Percentiles rank a stretch among this genome's conserved stretches.
phyloP scores from a whole-genome alignment of 2,113 vertebrate genomes.

The Falco punctatus region DNA sequence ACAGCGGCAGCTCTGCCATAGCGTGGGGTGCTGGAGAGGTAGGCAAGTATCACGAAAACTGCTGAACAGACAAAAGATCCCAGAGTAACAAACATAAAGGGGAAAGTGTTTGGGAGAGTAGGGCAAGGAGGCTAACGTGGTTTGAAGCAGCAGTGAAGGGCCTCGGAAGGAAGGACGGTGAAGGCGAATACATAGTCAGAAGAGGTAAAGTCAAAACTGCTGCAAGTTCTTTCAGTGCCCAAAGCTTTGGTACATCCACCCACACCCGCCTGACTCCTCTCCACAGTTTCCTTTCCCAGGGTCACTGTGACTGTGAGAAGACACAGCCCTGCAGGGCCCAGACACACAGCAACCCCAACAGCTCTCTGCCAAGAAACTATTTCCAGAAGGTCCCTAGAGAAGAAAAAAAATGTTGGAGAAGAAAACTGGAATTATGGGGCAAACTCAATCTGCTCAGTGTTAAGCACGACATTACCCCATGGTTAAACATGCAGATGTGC shows the following conservation, averaged over 20 bases:
- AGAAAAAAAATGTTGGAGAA: background rate
- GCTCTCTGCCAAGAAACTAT: background rate
- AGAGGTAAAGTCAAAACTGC: background rate
- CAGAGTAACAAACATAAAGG: background rate
- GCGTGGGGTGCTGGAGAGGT: background rate
- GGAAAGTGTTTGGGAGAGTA: background rate
- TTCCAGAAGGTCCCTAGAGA: background rate
- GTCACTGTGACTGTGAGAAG: background rate
- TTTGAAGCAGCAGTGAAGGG: background rate
- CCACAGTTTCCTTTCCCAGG: background rate
- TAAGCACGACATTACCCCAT: background rate
- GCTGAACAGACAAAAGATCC: background rate
- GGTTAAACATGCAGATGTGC: background rate
- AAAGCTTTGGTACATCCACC: background rate
- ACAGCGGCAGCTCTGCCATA: fast-evolving
- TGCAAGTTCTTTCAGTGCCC: background rate
- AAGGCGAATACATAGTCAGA: background rate
- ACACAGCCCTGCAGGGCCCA: background rate
- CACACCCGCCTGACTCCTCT: fast-evolving
- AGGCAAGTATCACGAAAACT: background rate
- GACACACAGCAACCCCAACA: background rate
- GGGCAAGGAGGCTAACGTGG: background rate
- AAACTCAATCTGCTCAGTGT: background rate
- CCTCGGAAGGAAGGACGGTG: background rate
- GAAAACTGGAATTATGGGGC: background rate